Base-by-base conservation (phyloP, 2,113 vertebrate species). In the Rhinolophus ferrumequinum region DNA sequence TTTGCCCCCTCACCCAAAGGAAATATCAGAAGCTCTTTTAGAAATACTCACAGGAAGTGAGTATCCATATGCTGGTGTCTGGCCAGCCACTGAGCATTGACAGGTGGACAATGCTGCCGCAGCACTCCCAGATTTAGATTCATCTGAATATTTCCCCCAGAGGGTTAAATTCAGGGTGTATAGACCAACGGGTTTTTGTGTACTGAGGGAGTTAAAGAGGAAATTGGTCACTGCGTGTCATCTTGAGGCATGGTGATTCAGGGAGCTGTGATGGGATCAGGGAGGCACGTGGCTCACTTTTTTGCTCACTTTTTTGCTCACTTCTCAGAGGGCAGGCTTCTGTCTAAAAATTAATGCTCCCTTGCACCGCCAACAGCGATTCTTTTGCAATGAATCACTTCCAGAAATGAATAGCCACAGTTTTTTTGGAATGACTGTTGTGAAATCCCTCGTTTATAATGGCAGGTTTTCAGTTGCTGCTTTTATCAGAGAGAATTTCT, bases 381-480 rank as follows among this genome's bases (percentile, higher is more conserved):
- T 98, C 97, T 97, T 98, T 80, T 93, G 95, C 96, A 97, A 95
- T 98, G 98, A 98, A 97, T 98, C 98, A 98, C 97, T 99, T 98
- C 98, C 98, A 98, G 98, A 98, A 98, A 98, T 97, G 97, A 98
- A 97, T 98, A 98, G 98, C 97, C 98, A 97, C 98, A 64, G 97
- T 98, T 98, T 98, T 97, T 98, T 98, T 98, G 98, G 98, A 99
- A 98, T 97, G 98, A 98, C 38, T 75, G 14, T 98, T 99, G 98
- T 98, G 98, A 98, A 98, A 98, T 98, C 91, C 87, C 91, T 97
- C 87, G 15, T 97, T 96, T 98, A 97, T 97, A 97, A 97, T 98
- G 98, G 98, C 98, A 98, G 97, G 97, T 98, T 98, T 98, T 98
- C 98, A 98, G 97, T 97, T 97, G 96, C 93, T 98, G 98, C 98